Evolutionary conservation across 2,113 vertebrate genomes (phyloP), one percentile per base, ranked within the genome.

Genomic region (Lophochroa leadbeateri): DNA sequence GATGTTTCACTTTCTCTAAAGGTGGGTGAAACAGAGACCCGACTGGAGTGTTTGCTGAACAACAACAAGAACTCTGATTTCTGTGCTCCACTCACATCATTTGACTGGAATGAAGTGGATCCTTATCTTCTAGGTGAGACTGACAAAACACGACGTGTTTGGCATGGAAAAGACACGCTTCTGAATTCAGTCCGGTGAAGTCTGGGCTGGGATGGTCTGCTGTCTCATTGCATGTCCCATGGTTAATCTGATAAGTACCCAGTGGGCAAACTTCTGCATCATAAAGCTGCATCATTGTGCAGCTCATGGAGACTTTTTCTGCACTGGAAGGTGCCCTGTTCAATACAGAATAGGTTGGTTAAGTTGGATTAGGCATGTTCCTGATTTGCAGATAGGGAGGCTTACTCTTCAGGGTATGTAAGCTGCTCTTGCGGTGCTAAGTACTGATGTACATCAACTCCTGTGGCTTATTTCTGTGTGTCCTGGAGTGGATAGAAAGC

Each of bases 11-110:
- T 89, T 88, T 94, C 92, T 35, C 37, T 96, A 14, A 80, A 99
- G 99, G 99, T 99, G 97, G 99, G 99, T 49, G 99, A 99, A 96
- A 99, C 99, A 16, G 99, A 99, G 97, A 99, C 99, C 11, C 98
- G 99, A 17, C 98, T 99, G 44, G 99, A 99, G 90, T 99, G 99
- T 98, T 98, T 99, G 96, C 98, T 99, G 90, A 99, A 99, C 95
- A 99, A 99, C 96, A 99, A 99, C 97, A 99, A 99, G 98, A 99
- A 99, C 97, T 99, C 99, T 0, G 99, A 99, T 96, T 99, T 99
- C 98, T 99, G 99, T 82, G 99, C 99, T 52, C 99, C 99, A 3
- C 98, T 99, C 93, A 99, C 99, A 21, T 99, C 99, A 20, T 99
- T 99, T 95, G 99, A 99, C 97, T 99, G 99, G 99, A 99, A 99